These are phyloP conservation scores for Drosophila sechellia DNA, from an alignment of 1,140 invertebrate species.

Conservation along the genomic window DNA sequence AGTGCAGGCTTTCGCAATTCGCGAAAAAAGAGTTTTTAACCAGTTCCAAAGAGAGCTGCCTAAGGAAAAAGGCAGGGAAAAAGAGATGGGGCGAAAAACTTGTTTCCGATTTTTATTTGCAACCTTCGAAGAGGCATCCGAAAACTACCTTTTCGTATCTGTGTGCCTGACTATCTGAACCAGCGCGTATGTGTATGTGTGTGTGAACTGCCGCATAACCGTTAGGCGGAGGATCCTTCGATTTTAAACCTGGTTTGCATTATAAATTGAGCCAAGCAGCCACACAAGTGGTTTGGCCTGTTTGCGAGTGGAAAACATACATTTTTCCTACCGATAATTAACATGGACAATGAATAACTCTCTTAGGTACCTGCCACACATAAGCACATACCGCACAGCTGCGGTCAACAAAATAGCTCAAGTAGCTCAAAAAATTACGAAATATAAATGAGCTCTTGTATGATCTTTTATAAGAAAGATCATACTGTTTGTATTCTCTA, in stretches of 20 bases:
- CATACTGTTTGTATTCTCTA: no score
- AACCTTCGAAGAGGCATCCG: slow-evolving; percentile 65
- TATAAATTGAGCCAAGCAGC: slow-evolving; percentile 45
- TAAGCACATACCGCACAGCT: slow-evolving; percentile 11
- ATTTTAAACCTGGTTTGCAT: slow-evolving; percentile 44
- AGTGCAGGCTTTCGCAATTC: slow-evolving; percentile 48
- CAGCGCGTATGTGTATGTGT: neutral
- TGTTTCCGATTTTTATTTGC: slow-evolving; percentile 63
- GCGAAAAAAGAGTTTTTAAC: slow-evolving; percentile 35
- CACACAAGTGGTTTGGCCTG: slow-evolving; percentile 63
- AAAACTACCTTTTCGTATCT: slow-evolving; percentile 55
- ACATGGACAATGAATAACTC: slow-evolving; percentile 49
- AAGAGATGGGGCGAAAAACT: slow-evolving; percentile 46
- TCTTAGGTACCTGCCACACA: slow-evolving; percentile 61
- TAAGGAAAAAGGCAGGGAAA: slow-evolving; percentile 1
- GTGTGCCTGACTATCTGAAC: slow-evolving; percentile 15
- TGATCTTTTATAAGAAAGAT: no score
- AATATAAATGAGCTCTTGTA: no score
- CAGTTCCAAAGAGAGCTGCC: slow-evolving; percentile 31
- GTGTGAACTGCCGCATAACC: slow-evolving; percentile 55
- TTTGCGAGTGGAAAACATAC: slow-evolving; percentile 38
- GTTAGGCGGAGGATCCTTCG: slow-evolving; percentile 65
- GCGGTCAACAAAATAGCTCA: slow-evolving; percentile 8
- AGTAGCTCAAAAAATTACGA: no score
- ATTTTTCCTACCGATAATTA: slow-evolving; percentile 48